Conservation (phyloP, 2,888 invertebrate genomes). For the Stenodema calcarata region DNA sequence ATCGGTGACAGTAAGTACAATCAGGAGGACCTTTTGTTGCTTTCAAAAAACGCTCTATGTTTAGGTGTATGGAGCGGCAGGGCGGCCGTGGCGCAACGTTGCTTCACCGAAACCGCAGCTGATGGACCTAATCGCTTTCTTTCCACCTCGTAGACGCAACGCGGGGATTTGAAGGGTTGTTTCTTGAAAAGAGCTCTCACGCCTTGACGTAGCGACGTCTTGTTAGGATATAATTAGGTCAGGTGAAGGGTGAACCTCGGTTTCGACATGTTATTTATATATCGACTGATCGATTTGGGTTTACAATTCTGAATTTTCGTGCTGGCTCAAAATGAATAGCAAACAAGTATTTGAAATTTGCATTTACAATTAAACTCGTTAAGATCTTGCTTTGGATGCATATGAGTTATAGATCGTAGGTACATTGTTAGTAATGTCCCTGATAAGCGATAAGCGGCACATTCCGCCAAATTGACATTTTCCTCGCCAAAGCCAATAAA, state of each 20-base stretch:
- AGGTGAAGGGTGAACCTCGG: background rate
- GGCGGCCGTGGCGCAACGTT: background rate
- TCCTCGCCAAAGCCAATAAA: too few relatives aligned
- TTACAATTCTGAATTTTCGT: too few relatives aligned
- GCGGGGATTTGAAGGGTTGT: constrained; percentile 7
- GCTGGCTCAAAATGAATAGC: too few relatives aligned
- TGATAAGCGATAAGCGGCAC: too few relatives aligned
- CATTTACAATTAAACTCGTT: too few relatives aligned
- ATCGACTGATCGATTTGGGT: background rate
- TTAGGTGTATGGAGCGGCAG: background rate
- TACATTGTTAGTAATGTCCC: too few relatives aligned
- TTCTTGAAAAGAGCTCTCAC: background rate
- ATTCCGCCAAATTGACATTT: too few relatives aligned
- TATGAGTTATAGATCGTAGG: too few relatives aligned
- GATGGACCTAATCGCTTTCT: constrained; percentile 21
- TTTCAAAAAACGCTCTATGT: background rate
- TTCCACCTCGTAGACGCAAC: constrained; percentile 13
- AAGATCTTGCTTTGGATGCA: too few relatives aligned
- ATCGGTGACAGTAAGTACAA: background rate
- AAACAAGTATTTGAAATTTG: too few relatives aligned
- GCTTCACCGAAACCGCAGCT: background rate
- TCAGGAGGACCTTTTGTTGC: background rate
- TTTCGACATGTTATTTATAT: background rate
- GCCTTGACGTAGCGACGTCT: background rate
- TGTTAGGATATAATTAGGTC: background rate